Evolutionary conservation across 1,140 invertebrate genomes (phyloP).

Genomic region (Berghia stephanieae): DNA sequence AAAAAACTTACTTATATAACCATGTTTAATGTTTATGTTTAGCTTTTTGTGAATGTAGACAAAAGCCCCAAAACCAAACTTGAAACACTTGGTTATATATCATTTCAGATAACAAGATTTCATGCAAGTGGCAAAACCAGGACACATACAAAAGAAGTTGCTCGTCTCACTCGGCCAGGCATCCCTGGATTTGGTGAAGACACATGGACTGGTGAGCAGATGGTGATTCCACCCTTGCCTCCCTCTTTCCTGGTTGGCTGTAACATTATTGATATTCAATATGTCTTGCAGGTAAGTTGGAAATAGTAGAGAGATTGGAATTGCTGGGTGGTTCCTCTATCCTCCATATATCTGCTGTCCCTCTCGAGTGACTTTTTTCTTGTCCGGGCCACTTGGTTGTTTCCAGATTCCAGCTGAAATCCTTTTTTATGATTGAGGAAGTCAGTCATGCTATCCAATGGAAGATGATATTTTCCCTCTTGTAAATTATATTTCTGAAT

Average conservation of each 20-base stretch:
- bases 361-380: no score
- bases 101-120: slow-evolving; percentile 39
- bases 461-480: no score
- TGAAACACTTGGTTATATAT: background rate
- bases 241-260: slow-evolving; percentile 56
- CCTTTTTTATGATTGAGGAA: no score
- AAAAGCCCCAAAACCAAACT: background rate
- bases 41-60: background rate
- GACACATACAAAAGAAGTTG: slow-evolving; percentile 30
- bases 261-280: slow-evolving; percentile 54
- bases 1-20: no score
- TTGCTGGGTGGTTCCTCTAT: no score
- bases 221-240: slow-evolving; percentile 51
- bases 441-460: no score
- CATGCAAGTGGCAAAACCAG: slow-evolving; percentile 45
- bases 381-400: no score
- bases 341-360: no score
- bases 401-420: no score
- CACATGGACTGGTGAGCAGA: slow-evolving; percentile 40
- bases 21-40: background rate
- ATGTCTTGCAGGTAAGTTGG: slow-evolving; percentile 41
- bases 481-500: no score
- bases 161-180: slow-evolving; percentile 29
- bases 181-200: slow-evolving; percentile 41
- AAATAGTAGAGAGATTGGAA: no score